Evolutionary conservation across 2,113 vertebrate species (phyloP).

Genomic region (Hassar affinis): DNA sequence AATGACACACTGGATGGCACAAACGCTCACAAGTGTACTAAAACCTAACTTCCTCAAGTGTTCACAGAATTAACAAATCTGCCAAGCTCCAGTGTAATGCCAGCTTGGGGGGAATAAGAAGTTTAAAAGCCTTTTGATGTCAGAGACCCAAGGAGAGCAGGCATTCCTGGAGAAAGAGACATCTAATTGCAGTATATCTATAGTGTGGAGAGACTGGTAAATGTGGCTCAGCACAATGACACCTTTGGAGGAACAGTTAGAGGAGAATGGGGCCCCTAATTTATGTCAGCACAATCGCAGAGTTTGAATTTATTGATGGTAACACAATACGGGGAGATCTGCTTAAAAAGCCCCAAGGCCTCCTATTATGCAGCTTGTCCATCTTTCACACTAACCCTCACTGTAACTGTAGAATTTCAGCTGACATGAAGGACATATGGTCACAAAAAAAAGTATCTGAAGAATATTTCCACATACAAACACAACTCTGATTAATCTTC

Average conservation of each 20-base stretch:
- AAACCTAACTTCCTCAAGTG: constrained; percentile 20
- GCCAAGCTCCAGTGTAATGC: constrained; percentile 33
- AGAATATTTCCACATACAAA: constrained; percentile 38
- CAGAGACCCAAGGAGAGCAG: constrained; percentile 46
- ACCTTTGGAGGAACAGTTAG: constrained; percentile 55
- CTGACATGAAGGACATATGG: constrained; percentile 61
- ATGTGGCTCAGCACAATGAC: constrained; percentile 50
- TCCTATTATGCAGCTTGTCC: constrained; percentile 62
- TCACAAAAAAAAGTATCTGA: constrained; percentile 54
- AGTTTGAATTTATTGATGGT: constrained; percentile 61
- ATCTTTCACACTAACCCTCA: constrained; percentile 62
- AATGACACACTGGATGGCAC: constrained; percentile 41
- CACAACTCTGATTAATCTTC: neutral
- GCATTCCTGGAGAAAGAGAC: constrained; percentile 45
- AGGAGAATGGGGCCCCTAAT: constrained; percentile 57
- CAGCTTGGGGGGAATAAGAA: constrained; percentile 49
- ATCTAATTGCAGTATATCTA: constrained; percentile 46
- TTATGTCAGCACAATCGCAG: constrained; percentile 61
- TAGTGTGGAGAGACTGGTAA: constrained; percentile 36
- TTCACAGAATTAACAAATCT: constrained; percentile 50
- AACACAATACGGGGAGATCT: constrained; percentile 61
- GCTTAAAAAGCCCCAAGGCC: constrained; percentile 58
- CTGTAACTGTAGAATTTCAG: constrained; percentile 60
- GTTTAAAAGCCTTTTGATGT: constrained; percentile 54
- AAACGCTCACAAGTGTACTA: constrained; percentile 22